A percentile compares a stretch with the other conserved stretches of the same genome.
phyloP scores from a whole-genome alignment of 1,140 invertebrate species.

The Muscidifurax raptorellus region DNA sequence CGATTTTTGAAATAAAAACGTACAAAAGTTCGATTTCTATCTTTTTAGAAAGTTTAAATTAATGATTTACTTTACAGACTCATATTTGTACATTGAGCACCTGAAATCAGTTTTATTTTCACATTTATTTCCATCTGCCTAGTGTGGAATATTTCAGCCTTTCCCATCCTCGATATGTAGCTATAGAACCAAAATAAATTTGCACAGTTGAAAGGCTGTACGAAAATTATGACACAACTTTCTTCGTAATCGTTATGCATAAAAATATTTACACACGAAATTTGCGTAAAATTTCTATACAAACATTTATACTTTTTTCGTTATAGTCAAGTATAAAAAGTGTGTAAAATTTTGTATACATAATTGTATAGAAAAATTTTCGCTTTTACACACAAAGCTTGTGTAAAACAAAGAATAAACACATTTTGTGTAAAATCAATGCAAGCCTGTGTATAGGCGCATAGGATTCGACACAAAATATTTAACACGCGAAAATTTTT shows the following conservation, averaged over 20 bases:
- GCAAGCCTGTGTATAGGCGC: too few species aligned
- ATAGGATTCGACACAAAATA: neutral
- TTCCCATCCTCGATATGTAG: neutral
- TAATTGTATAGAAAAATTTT: neutral
- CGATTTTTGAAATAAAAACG: conserved; percentile 30
- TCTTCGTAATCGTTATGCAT: neutral
- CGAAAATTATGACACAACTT: conserved; percentile 9
- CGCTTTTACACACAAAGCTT: neutral
- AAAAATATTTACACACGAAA: conserved; percentile 34
- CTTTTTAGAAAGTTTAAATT: conserved; percentile 18
- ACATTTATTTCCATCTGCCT: neutral
- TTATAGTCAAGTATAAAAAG: neutral
- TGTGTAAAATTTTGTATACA: conserved; percentile 21
- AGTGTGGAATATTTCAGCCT: neutral
- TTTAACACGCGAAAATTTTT: neutral
- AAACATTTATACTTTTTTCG: neutral
- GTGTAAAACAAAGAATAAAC: neutral
- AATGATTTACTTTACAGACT: conserved; percentile 32
- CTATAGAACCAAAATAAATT: neutral
- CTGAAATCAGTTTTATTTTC: conserved; percentile 5
- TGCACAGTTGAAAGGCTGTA: neutral
- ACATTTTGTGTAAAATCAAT: neutral
- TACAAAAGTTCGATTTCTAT: conserved; percentile 37
- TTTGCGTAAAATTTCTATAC: conserved; percentile 21
- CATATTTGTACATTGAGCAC: neutral